phyloP scores from a whole-genome alignment of 2,797 vertebrate genomes.

The Danio kyathit region DNA sequence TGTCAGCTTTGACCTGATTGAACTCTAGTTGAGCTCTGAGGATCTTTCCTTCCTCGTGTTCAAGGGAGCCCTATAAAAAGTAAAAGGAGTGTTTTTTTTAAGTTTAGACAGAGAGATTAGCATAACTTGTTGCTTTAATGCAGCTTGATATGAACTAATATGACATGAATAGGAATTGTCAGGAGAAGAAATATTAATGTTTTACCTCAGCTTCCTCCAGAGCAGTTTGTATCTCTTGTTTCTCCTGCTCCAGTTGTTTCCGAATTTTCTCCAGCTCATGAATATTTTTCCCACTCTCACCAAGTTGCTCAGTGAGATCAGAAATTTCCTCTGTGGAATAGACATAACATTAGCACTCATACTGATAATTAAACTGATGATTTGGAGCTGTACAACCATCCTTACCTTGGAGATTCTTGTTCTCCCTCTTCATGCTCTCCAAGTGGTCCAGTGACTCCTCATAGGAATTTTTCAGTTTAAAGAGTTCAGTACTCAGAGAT shows the following conservation, averaged over 20 bases:
- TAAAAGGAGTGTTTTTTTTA: background rate
- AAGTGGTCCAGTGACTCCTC: constrained; percentile 78
- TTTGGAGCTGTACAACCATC: too few species aligned
- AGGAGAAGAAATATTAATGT: background rate
- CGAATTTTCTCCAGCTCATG: constrained; percentile 86
- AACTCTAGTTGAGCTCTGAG: constrained; percentile 81
- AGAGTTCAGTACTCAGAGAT: constrained; percentile 78
- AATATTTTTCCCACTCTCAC: constrained; percentile 77
- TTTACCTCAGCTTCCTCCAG: constrained; percentile 88
- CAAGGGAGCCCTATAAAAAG: constrained; percentile 67
- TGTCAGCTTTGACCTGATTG: constrained; percentile 74
- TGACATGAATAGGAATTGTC: too few species aligned
- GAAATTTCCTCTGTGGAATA: constrained; percentile 87
- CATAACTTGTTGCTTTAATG: too few species aligned
- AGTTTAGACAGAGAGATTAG: too few species aligned
- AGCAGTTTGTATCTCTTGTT: constrained; percentile 86
- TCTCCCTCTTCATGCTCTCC: constrained; percentile 83
- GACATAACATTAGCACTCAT: background rate
- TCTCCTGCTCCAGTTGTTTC: constrained; percentile 85
- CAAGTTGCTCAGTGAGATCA: constrained; percentile 88
- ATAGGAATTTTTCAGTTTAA: constrained; percentile 81
- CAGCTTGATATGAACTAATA: too few species aligned
- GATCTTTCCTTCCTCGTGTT: constrained; percentile 84
- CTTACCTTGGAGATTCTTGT: constrained; percentile 83
- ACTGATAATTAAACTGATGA: background rate